Evolutionary conservation across 1,140 invertebrate genomes (phyloP).

Genomic region (Psilanteris sp.): DNA sequence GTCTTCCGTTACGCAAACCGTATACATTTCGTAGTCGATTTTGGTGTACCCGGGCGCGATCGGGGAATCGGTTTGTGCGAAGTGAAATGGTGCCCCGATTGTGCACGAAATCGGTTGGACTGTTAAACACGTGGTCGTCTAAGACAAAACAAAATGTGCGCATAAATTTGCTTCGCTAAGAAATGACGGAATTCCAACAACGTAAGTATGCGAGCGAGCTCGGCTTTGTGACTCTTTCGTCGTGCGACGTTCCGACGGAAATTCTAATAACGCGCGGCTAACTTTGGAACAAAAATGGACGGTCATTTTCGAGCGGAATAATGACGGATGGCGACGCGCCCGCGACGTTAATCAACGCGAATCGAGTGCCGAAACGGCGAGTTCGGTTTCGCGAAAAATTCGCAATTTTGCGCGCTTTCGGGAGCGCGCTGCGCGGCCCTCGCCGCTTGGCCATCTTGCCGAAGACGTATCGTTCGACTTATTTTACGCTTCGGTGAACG

Average conservation of each 20-base stretch:
- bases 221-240: conserved; percentile 32
- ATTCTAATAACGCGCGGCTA: conserved; percentile 32
- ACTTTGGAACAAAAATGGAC: conserved; percentile 42
- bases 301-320: too few species aligned
- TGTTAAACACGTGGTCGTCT: conserved; percentile 51
- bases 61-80: conserved; percentile 32
- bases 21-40: conserved; percentile 38
- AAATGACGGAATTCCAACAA: conserved; percentile 54
- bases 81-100: conserved; percentile 47
- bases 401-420: too few species aligned
- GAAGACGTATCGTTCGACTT: too few species aligned
- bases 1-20: conserved; percentile 13
- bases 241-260: conserved; percentile 37
- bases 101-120: conserved; percentile 16
- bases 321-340: too few species aligned
- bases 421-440: too few species aligned
- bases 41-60: conserved; percentile 25
- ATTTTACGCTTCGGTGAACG: conserved; percentile 8
- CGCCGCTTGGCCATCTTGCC: too few species aligned
- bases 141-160: conserved; percentile 40
- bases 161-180: conserved; percentile 35
- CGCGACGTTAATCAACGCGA: neutral
- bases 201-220: conserved; percentile 49
- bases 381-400: too few species aligned
- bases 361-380: too few species aligned